These are phyloP conservation scores for Trichosurus vulpecula DNA, from an alignment of 2,797 vertebrate genomes.

Conservation along the genomic window DNA sequence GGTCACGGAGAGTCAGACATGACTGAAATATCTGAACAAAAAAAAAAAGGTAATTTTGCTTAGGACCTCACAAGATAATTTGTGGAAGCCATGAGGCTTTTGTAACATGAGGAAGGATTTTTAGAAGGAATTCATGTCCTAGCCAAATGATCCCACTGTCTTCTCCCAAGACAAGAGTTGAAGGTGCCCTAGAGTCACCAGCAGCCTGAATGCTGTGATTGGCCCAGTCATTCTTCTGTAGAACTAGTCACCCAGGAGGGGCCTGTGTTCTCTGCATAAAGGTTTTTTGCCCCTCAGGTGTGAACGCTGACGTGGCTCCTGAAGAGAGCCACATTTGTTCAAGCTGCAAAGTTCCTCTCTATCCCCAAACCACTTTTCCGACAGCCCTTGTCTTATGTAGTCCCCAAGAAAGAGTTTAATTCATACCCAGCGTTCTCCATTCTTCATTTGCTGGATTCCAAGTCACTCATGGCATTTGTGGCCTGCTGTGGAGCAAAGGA, in stretches of 20 bases:
- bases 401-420: background rate
- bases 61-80: constrained; percentile 1
- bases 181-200: background rate
- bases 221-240: background rate
- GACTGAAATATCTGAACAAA: background rate
- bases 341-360: background rate
- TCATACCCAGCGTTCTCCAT: constrained; percentile 47
- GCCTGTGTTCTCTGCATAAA: background rate
- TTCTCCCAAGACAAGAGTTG: background rate
- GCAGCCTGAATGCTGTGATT: background rate
- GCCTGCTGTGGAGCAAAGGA: constrained; percentile 44
- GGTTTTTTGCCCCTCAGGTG: background rate
- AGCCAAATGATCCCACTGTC: background rate
- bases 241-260: background rate
- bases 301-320: background rate
- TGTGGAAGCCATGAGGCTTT: background rate
- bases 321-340: background rate
- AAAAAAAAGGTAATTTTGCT: background rate
- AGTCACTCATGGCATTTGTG: constrained; percentile 54
- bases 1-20: background rate
- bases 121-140: constrained; percentile 12
- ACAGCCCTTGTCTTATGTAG: too few species aligned
- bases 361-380: accelerated
- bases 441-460: constrained; percentile 42
- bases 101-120: constrained; percentile 3